Conservation (phyloP, 2,797 vertebrate genomes). For the Synaphobranchus kaupii region DNA sequence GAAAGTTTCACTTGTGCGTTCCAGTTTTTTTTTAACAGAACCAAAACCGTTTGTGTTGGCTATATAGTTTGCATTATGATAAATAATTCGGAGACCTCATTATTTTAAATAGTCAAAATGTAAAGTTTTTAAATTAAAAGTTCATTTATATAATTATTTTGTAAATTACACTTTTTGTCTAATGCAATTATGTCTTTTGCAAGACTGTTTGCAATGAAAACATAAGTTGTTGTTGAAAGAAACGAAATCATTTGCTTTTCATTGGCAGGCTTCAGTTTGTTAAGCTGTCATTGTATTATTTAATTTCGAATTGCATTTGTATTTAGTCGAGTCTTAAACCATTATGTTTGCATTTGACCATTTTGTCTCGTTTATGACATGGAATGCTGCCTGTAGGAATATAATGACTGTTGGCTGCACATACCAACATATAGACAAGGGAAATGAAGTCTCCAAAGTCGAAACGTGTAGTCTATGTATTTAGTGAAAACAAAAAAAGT, state of each 20-base stretch:
- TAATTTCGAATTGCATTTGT: neutral
- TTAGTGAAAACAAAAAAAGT: neutral
- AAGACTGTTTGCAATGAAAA: neutral
- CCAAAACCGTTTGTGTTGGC: neutral
- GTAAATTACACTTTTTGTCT: neutral
- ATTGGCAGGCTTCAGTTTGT: neutral
- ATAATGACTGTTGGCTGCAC: neutral
- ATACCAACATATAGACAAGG: neutral
- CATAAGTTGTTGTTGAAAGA: neutral
- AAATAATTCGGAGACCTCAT: neutral
- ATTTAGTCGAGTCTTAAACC: neutral
- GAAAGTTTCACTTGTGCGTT: neutral
- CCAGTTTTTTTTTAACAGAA: neutral
- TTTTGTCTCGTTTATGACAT: neutral
- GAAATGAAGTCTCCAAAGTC: neutral
- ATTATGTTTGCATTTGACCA: neutral
- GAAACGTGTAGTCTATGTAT: neutral
- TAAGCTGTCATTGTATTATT: neutral
- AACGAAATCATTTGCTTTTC: neutral
- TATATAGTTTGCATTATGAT: neutral
- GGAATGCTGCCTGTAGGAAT: neutral
- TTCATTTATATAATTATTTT: neutral
- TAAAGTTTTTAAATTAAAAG: neutral
- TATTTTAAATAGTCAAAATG: neutral
- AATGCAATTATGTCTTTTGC: neutral